phyloP scores from a whole-genome alignment of 2,888 invertebrate genomes.

The Belgica antarctica region DNA sequence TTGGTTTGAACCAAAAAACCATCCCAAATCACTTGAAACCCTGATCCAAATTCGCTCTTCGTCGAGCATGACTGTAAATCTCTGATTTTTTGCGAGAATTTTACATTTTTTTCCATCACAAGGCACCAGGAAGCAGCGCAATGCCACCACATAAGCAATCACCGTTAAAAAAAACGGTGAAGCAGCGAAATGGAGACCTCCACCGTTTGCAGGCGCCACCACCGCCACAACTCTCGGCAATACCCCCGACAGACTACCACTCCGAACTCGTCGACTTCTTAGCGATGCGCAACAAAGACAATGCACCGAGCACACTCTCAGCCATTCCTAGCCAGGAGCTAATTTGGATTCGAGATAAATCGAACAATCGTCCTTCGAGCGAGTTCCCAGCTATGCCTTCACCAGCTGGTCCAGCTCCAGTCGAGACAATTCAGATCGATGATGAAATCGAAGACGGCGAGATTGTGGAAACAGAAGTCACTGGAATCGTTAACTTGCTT shows the following conservation, averaged over 20 bases:
- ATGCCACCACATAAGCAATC: background rate
- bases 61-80: too few relatives aligned
- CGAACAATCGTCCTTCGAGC: background rate
- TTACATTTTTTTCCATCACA: background rate
- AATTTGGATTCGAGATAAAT: constrained; percentile 1
- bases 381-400: background rate
- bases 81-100: background rate
- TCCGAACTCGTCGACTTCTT: background rate
- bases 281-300: background rate
- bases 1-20: constrained; percentile 1
- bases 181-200: background rate
- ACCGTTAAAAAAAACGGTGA: background rate
- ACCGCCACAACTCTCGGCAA: background rate
- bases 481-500: background rate
- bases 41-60: too few relatives aligned
- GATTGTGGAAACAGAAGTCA: background rate
- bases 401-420: background rate
- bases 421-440: background rate
- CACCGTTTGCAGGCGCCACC: background rate
- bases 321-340: background rate
- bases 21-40: background rate
- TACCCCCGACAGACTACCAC: background rate
- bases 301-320: background rate
- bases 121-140: background rate
- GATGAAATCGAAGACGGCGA: constrained; percentile 24